Base-by-base conservation (phyloP, 2,797 vertebrate genomes). In the Ispidina picta region DNA sequence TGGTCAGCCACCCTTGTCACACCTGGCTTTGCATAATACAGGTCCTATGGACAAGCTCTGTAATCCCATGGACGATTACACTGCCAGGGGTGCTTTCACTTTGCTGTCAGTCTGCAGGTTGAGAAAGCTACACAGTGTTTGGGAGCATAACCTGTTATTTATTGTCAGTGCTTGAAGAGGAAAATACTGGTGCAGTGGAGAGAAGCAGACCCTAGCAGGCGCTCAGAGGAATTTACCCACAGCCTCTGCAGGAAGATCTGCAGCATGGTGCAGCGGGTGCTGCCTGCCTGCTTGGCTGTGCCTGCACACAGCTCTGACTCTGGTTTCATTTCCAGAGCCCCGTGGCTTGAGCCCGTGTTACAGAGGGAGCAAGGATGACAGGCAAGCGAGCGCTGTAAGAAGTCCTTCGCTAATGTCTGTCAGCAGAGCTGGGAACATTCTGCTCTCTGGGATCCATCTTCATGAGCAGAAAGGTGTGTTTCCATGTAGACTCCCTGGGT, bases 31-130 rank as follows among this genome's bases (percentile, higher is more conserved):
- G 65, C 65, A 17, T 12, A 14, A n/a, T 8, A 37, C 17, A 7
- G 0, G 0, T 63, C 25, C 44, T 18, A 1, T 19, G 0, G 13
- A 9, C 15, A n/a, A 7, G 16, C 63, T 43, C 65, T 41, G 59
- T 11, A 4, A n/a, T 33, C 59, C 11, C 19, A 2, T 2, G 63
- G 46, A 1, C 18, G 55, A 5, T 29, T 48, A 6, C 48, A 2
- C 33, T 43, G 15, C 60, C 48, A 63, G 73, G 55, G 31, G 15
- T 18, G 4, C n/a, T 51, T 46, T 46, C n/a, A 1, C n/a, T 58
- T 35, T 33, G 35, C 60, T 55, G 64, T 33, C 51, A 35, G 18
- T 28, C 28, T 43, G 66, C 43, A 71, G 41, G 9, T 41, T 49
- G 37, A 37, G 68, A 29, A 71, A 60, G 52, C 20, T 79, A 64